Evolutionary conservation across 1,140 invertebrate species (phyloP), one percentile per base, ranked within the genome.

Genomic region (Cecropterus lyciades): DNA sequence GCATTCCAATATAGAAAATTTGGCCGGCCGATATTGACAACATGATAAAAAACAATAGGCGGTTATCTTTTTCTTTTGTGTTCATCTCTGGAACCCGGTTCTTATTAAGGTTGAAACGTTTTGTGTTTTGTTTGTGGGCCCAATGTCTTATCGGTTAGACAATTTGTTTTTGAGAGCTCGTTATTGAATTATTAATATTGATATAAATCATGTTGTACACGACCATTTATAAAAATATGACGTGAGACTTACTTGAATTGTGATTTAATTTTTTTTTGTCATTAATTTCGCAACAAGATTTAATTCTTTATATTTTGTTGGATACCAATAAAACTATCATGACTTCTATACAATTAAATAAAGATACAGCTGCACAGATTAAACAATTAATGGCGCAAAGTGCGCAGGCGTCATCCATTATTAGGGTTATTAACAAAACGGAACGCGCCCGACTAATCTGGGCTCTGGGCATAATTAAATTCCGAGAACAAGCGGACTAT

Each of bases 1-100:
- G 85, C 89, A 89, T 92, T 92, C 89, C 89, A 92, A 92, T 92
- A 91, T 92, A 84, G 88, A 91, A 92, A 92, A 92, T 92, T 92
- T 92, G 89, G 89, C 89, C 89, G 87, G 83, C 84, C 79, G 88
- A 92, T 92, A 91, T 92, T 92, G 89, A 92, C 88, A 89, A 89
- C 83, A 89, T 89, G 87, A 91, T 89, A 92, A 92, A 92, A 90
- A 92, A 89, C 84, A 87, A 90, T 85, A 79, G 86, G 73, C 77
- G 74, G 80, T 83, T 92, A 92, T 92, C 89, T 89, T 81, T 83
- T 89, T 91, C 88, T 92, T 92, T 92, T 92, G 85, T 92, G 82
- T 89, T 84, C 89, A 91, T 92, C 87, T 89, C 79, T 75, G 77
- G 80, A 67, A 74, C 79, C 80, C 83, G 84, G 80, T 84, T 88